Base-by-base conservation (phyloP, 1,140 invertebrate genomes). In the Hypsibius dujardini region DNA sequence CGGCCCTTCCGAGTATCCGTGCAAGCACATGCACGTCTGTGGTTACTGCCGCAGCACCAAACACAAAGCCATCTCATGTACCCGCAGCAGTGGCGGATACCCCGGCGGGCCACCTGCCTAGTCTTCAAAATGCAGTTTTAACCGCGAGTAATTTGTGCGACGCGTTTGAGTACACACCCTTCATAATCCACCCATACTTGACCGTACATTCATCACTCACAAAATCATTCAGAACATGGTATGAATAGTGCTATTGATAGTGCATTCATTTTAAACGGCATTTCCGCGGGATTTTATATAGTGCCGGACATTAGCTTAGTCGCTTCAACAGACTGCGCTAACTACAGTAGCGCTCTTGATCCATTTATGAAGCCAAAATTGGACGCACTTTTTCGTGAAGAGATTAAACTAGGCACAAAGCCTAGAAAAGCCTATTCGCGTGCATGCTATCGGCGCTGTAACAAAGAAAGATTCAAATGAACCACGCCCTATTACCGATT, bases 361-460 rank as follows among this genome's bases (percentile, higher is more conserved):
- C 62, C 62, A 15, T 12, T 15, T 12, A 42, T 42, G 3, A 67
- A 67, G 42, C 42, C 42, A 3, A 7, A 15, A 7, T 45, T 67
- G 42, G 62, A 67, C 42, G 12, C 12, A 15, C 62, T 67, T 42
- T 67, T 67, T 42, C 7, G 12, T 3, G 62, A 67, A 42, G 62
- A 67, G 42, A 15, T 67, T 3, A 42, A 12, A 67, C 12, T 45
- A 7, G 62, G 62, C 45, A 12, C 12, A 42, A 12, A 15, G 7
- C 45, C 62, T 7, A 67, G 7, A 15, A 12, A 67, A 42, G 7
- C 62, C 62, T 12, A 15, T 42, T 7, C 62, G 62, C 12, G 45
- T 67, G 3, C 12, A 67, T 67, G 62, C 62, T 42, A 67, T 67
- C 42, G 62, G 62, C 42, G 62, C 62, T 7, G 62, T 67, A 15